Evolutionary conservation across 2,888 invertebrate species (phyloP).

Genomic region (Tipula vernalis): DNA sequence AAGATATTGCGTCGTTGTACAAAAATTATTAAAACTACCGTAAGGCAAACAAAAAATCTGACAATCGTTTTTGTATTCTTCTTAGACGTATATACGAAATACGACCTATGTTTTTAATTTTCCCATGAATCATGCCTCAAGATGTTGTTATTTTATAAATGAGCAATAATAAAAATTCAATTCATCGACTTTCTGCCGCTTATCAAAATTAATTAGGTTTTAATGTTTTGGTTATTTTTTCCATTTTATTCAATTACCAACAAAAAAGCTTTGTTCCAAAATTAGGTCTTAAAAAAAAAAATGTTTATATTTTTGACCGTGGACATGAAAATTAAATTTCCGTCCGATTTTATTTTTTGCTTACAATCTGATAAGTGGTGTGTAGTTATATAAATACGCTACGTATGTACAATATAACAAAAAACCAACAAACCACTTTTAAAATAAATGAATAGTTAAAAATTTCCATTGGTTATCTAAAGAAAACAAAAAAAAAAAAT

Average conservation of each 20-base stretch:
- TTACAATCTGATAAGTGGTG: too few relatives aligned
- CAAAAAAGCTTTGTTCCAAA: neutral
- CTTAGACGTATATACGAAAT: neutral
- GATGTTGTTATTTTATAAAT: neutral
- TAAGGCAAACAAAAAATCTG: neutral
- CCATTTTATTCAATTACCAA: neutral
- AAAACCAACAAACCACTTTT: neutral
- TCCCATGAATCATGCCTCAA: neutral
- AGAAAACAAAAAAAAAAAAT: neutral
- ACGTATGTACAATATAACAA: neutral
- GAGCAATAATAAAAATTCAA: neutral
- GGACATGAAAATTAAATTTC: neutral
- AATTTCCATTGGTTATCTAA: neutral
- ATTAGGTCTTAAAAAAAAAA: neutral
- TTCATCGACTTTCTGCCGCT: neutral
- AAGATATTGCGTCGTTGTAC: too few relatives aligned
- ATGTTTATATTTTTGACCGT: neutral
- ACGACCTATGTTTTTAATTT: neutral
- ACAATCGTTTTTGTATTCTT: neutral
- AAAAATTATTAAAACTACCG: too few relatives aligned
- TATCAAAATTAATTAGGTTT: neutral
- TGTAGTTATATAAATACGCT: too few relatives aligned
- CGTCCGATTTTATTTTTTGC: too few relatives aligned
- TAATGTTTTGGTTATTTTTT: too few relatives aligned
- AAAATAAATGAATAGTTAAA: neutral